phyloP scores from a whole-genome alignment of 2,113 vertebrate genomes.

The Gavialis gangeticus region DNA sequence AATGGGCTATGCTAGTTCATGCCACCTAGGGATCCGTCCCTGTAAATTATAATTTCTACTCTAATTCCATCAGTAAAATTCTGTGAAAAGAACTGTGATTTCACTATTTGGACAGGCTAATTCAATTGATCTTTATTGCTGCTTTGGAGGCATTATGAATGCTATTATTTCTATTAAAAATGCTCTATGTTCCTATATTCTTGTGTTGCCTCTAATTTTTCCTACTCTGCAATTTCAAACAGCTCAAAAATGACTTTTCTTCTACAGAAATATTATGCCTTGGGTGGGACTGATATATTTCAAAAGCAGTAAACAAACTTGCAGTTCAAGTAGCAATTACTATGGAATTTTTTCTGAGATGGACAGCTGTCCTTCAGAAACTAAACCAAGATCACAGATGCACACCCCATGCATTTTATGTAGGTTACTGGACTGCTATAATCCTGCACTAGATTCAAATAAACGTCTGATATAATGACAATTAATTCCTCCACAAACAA shows the following conservation, averaged over 20 bases:
- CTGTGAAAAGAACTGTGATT: not conserved
- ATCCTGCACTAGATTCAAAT: not conserved
- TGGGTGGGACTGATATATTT: not conserved
- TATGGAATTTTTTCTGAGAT: not conserved
- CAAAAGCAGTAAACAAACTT: slow-evolving; percentile 16
- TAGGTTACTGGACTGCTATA: not conserved
- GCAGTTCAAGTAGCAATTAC: not conserved
- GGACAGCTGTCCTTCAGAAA: not conserved
- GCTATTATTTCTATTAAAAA: not conserved
- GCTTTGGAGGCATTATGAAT: not conserved
- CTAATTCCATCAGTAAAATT: not conserved
- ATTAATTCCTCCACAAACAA: too few relatives aligned
- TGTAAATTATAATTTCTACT: not conserved
- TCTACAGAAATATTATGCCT: not conserved
- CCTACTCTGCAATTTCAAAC: not conserved
- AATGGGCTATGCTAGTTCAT: not conserved
- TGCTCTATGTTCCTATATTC: not conserved
- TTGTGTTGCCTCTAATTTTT: not conserved
- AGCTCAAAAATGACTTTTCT: slow-evolving; percentile 11
- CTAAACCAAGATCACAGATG: not conserved
- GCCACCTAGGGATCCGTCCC: not conserved
- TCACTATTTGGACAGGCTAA: not conserved
- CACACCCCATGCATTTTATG: not conserved
- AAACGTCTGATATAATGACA: not conserved
- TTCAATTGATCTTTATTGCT: not conserved